phyloP scores from a whole-genome alignment of 2,113 vertebrate genomes.

The Bagarius yarrelli region DNA sequence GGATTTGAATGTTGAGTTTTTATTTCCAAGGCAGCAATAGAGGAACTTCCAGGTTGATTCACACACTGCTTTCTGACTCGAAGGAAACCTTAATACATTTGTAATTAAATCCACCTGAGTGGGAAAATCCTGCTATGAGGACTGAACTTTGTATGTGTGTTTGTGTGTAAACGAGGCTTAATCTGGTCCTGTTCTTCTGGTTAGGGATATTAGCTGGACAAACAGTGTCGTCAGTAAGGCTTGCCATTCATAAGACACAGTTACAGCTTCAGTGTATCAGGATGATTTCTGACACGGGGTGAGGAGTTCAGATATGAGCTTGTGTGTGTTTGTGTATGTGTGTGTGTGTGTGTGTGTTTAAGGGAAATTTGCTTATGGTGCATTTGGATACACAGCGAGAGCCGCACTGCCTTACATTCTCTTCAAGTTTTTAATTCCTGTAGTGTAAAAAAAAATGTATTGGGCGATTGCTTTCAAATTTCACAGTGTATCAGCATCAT shows the following conservation, averaged over 20 bases:
- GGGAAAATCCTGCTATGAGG: conserved; percentile 59
- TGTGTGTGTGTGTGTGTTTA: conserved; percentile 1
- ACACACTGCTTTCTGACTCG: not conserved
- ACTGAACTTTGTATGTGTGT: conserved; percentile 24
- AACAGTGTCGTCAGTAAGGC: not conserved
- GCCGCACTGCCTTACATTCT: conserved; percentile 14
- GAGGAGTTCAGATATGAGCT: conserved; percentile 15
- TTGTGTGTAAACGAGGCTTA: not conserved
- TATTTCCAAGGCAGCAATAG: too few relatives aligned
- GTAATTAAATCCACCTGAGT: conserved; percentile 42
- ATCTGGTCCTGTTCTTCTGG: conserved; percentile 10
- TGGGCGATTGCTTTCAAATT: not conserved
- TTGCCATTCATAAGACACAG: not conserved
- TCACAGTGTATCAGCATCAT: too few relatives aligned
- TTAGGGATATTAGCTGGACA: conserved; percentile 18
- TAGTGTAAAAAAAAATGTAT: not conserved
- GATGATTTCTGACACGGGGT: not conserved
- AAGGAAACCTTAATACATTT: conserved; percentile 16
- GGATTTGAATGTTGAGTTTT: too few relatives aligned
- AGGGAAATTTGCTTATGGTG: not conserved
- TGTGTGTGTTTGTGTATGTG: conserved; percentile 1
- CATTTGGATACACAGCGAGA: conserved; percentile 1
- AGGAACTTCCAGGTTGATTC: not conserved
- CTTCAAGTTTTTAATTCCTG: not conserved
- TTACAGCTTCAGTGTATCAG: not conserved